phyloP scores from a whole-genome alignment of 2,888 invertebrate species.

The Nycteola revayana region DNA sequence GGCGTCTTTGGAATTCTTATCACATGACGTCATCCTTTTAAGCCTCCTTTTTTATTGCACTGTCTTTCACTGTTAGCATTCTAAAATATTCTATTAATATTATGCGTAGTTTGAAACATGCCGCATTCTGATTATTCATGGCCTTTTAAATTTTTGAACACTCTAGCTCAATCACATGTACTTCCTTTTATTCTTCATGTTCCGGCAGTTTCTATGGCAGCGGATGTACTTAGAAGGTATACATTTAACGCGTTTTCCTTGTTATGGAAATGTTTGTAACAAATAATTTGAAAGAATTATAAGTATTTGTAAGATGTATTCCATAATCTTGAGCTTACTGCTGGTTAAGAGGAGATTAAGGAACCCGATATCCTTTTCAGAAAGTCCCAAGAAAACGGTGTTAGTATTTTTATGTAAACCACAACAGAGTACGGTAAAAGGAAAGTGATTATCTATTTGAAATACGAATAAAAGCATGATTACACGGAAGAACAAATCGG shows the following conservation, averaged over 20 bases:
- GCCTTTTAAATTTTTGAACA: constrained; percentile 18
- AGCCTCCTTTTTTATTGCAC: constrained; percentile 28
- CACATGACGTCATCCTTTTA: constrained; percentile 36
- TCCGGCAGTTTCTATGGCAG: constrained; percentile 17
- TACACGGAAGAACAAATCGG: no score
- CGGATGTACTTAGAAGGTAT: constrained; percentile 18
- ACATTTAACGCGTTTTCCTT: constrained; percentile 11
- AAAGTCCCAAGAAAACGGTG: constrained; percentile 41
- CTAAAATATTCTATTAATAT: constrained; percentile 21
- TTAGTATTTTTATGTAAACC: constrained; percentile 33
- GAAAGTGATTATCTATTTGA: constrained; percentile 24
- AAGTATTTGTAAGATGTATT: constrained; percentile 4
- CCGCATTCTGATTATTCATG: constrained; percentile 26
- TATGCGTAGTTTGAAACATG: constrained; percentile 21
- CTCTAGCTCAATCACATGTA: constrained; percentile 7
- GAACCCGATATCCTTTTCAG: constrained; percentile 26
- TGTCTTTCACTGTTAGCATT: constrained; percentile 33
- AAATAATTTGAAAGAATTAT: constrained; percentile 17
- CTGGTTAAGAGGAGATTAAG: constrained; percentile 49
- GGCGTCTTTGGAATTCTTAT: constrained; percentile 43
- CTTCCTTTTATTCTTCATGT: constrained; percentile 25
- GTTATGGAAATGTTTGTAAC: constrained; percentile 17
- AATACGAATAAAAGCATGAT: no score
- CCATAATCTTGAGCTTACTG: constrained; percentile 23
- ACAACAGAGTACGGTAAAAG: constrained; percentile 14